Conservation (phyloP, 2,888 invertebrate genomes). For the Lepas anatifera region DNA sequence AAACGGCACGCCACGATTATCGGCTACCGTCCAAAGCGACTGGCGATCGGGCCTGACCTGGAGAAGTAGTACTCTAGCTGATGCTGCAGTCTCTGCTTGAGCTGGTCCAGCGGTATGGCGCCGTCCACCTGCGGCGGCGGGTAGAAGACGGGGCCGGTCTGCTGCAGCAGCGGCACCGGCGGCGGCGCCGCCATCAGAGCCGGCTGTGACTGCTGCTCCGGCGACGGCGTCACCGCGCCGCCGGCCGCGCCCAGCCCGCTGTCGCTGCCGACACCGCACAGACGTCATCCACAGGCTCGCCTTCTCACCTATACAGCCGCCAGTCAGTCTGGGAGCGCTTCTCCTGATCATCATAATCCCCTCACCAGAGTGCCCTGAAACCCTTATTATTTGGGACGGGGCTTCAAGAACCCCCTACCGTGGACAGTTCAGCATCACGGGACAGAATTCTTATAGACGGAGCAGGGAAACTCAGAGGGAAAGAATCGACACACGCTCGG, state of each 20-base stretch:
- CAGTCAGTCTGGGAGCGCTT: too few relatives aligned
- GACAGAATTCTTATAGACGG: too few relatives aligned
- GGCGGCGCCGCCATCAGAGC: conserved; percentile 35
- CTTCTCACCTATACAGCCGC: too few relatives aligned
- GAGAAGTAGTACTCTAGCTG: conserved; percentile 85
- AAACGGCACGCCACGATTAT: background rate
- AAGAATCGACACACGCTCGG: too few relatives aligned
- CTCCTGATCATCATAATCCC: too few relatives aligned
- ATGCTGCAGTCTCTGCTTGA: conserved; percentile 61
- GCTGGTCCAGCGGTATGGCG: conserved; percentile 51
- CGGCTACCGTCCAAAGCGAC: background rate
- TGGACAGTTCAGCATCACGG: too few relatives aligned
- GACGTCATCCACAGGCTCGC: too few relatives aligned
- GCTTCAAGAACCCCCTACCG: too few relatives aligned
- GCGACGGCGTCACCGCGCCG: background rate
- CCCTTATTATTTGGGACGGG: too few relatives aligned
- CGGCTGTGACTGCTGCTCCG: conserved; percentile 21
- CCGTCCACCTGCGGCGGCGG: conserved; percentile 21
- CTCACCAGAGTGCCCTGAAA: too few relatives aligned
- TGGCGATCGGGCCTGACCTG: conserved; percentile 42
- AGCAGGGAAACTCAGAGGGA: too few relatives aligned
- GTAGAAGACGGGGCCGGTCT: conserved; percentile 31
- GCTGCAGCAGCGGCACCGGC: conserved; percentile 36
- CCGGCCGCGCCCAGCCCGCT: background rate
- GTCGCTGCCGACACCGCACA: background rate